phyloP scores from a whole-genome alignment of 2,113 vertebrate species.

The Spizaetus ornatus region DNA sequence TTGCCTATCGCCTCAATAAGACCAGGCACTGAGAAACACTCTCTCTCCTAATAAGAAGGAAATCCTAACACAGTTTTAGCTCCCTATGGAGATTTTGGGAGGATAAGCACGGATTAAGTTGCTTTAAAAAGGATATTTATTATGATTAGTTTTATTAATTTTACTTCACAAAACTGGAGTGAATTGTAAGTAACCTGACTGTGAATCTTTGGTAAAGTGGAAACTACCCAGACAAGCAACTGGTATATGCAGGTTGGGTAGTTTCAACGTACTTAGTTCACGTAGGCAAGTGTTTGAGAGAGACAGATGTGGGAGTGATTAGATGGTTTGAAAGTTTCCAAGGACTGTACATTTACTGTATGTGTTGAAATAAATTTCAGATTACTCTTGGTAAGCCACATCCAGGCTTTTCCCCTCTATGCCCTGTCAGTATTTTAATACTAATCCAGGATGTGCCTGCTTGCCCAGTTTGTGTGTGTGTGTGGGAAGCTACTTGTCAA shows the following conservation, averaged over 20 bases:
- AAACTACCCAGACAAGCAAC: background rate
- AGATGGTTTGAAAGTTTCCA: background rate
- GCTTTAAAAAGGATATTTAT: background rate
- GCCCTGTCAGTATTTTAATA: background rate
- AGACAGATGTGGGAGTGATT: background rate
- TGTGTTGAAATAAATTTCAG: background rate
- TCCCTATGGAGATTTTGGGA: background rate
- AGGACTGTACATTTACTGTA: background rate
- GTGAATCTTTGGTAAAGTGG: background rate
- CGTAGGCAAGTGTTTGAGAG: background rate
- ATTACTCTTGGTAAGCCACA: background rate
- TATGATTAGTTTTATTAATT: background rate
- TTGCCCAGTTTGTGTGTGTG: background rate
- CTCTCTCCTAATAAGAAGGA: background rate
- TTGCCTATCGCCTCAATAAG: background rate
- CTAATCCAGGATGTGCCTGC: background rate
- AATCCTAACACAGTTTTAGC: background rate
- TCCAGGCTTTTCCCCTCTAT: background rate
- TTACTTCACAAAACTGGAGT: background rate
- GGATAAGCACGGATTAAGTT: background rate
- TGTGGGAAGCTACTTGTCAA: background rate
- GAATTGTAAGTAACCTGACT: background rate
- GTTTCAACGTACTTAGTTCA: background rate
- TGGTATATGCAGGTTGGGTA: background rate
- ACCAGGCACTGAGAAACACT: background rate